Evolutionary conservation across 2,113 vertebrate genomes (phyloP).

Genomic region (Lampris megalopsis): DNA sequence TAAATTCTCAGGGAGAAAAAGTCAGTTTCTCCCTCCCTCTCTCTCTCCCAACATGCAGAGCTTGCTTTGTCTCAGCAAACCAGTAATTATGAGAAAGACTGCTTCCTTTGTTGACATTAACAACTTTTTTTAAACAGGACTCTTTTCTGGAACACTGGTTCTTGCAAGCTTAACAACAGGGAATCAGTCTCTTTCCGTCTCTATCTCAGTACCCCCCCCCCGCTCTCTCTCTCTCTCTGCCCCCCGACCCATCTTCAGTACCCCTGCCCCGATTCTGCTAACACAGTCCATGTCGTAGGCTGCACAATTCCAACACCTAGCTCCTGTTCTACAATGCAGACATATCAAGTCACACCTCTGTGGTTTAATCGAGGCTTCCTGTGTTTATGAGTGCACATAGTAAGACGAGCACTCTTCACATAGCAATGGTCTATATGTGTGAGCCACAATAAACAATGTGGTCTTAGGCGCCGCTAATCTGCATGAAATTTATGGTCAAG

Average conservation of each 20-base stretch:
- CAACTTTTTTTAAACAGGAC: slow-evolving; percentile 59
- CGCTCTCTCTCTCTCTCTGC: slow-evolving; percentile 8
- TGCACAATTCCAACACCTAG: slow-evolving; percentile 28
- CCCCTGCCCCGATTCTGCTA: not conserved
- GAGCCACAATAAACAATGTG: slow-evolving; percentile 53
- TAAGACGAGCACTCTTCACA: slow-evolving; percentile 42
- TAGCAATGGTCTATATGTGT: slow-evolving; percentile 49
- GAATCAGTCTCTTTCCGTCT: slow-evolving; percentile 41
- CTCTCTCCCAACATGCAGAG: slow-evolving; percentile 40
- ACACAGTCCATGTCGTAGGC: slow-evolving; percentile 1
- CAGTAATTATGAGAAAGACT: slow-evolving; percentile 61
- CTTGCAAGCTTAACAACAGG: slow-evolving; percentile 60
- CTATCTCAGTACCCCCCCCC: not conserved
- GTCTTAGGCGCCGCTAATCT: slow-evolving; percentile 50
- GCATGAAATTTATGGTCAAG: slow-evolving; percentile 41
- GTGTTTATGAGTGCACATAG: slow-evolving; percentile 5
- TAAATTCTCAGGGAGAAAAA: slow-evolving; percentile 35
- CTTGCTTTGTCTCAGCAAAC: slow-evolving; percentile 48
- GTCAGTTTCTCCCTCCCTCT: slow-evolving; percentile 21
- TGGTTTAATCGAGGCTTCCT: not conserved
- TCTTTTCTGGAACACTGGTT: slow-evolving; percentile 49
- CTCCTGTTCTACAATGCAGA: not conserved
- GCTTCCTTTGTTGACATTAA: slow-evolving; percentile 64
- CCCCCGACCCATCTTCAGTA: slow-evolving; percentile 13
- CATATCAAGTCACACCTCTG: not conserved